Conservation (phyloP, 2,888 invertebrate species). For the Heliconius ethilla region DNA sequence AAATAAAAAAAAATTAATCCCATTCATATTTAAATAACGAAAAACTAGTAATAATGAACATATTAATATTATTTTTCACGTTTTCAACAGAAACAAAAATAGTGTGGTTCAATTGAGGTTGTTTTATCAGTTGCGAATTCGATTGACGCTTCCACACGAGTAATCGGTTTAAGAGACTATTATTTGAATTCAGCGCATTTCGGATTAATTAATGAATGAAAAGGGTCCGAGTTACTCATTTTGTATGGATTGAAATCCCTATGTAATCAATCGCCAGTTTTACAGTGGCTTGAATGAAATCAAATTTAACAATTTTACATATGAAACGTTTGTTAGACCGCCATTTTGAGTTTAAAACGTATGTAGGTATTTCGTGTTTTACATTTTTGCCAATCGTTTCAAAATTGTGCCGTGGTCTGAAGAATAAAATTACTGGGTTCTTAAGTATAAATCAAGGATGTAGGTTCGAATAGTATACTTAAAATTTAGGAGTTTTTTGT, state of each 20-base stretch:
- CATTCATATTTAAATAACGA: not conserved
- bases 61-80: not conserved
- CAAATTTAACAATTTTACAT: constrained; percentile 16
- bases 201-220: constrained; percentile 77
- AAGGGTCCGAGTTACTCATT: constrained; percentile 73
- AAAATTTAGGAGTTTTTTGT: too few relatives aligned
- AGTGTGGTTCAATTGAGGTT: constrained; percentile 48
- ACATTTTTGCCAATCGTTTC: not conserved
- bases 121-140: constrained; percentile 58
- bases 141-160: constrained; percentile 67
- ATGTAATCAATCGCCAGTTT: constrained; percentile 59
- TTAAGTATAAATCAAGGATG: too few relatives aligned
- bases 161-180: constrained; percentile 72
- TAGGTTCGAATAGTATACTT: too few relatives aligned
- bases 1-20: too few relatives aligned
- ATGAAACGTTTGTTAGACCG: constrained; percentile 1
- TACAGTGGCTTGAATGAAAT: constrained; percentile 42
- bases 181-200: constrained; percentile 68
- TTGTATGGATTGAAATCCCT: constrained; percentile 64
- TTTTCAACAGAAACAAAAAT: constrained; percentile 32
- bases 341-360: not conserved
- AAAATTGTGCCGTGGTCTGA: not conserved
- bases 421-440: too few relatives aligned
- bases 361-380: not conserved
- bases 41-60: not conserved